These are phyloP conservation scores for Podilymbus podiceps DNA, from an alignment of 2,113 vertebrate species.

Conservation along the genomic window DNA sequence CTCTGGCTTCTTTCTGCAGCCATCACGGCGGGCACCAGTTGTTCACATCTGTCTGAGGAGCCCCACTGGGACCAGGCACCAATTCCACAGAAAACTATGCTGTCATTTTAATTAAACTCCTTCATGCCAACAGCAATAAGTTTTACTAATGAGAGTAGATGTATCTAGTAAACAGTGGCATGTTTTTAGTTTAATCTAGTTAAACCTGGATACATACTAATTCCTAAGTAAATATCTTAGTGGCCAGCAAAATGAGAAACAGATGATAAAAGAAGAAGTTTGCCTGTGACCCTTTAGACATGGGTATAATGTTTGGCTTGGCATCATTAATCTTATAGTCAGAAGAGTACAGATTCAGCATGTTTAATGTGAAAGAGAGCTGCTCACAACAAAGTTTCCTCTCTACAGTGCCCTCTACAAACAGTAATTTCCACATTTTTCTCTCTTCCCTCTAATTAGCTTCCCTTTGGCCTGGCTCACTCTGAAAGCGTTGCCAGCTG, in stretches of 20 bases:
- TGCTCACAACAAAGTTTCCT: conserved; percentile 56
- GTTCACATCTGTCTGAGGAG: not conserved
- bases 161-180: conserved; percentile 53
- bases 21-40: not conserved
- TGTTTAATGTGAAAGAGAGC: conserved; percentile 52
- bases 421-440: conserved; percentile 51
- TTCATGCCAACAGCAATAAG: conserved; percentile 54
- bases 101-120: conserved; percentile 40
- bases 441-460: conserved; percentile 31
- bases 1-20: not conserved
- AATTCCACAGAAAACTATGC: not conserved
- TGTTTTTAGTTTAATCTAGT: conserved; percentile 61
- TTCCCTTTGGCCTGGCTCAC: conserved; percentile 44
- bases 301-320: conserved; percentile 54
- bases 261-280: conserved; percentile 58
- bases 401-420: conserved; percentile 36
- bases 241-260: conserved; percentile 53
- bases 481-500: not conserved
- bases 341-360: conserved; percentile 54
- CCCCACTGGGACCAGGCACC: not conserved
- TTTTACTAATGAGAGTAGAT: conserved; percentile 60
- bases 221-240: conserved; percentile 52
- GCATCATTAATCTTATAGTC: conserved; percentile 68
- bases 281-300: conserved; percentile 52
- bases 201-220: conserved; percentile 57